A percentile compares a stretch with the other conserved stretches of the same genome.
phyloP scores from a whole-genome alignment of 2,113 vertebrate genomes.

The Laticauda colubrina region DNA sequence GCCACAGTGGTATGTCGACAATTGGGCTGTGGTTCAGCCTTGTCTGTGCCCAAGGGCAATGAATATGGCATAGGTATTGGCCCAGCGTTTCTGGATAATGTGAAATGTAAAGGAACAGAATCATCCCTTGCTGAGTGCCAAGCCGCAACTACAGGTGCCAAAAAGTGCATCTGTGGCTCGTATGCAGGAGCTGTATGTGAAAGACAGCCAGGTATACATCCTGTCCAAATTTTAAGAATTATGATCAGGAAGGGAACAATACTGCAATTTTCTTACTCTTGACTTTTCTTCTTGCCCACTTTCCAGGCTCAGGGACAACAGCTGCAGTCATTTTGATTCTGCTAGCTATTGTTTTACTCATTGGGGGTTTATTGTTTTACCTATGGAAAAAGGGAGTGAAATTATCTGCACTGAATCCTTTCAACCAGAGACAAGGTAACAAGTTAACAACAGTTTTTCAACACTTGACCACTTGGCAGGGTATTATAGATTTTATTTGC shows the following conservation, averaged over 20 bases:
- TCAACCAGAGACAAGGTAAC: background rate
- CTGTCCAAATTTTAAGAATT: background rate
- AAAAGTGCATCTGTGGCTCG: slow-evolving; percentile 10
- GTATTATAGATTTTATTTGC: background rate
- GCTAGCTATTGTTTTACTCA: background rate
- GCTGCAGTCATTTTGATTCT: slow-evolving; percentile 9
- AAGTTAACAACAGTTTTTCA: background rate
- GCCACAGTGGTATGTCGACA: slow-evolving; percentile 12
- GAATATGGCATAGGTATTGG: background rate
- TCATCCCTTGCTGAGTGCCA: background rate
- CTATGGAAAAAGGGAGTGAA: background rate
- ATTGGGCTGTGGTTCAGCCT: slow-evolving; percentile 12
- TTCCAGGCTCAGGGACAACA: background rate
- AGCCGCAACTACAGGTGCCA: background rate
- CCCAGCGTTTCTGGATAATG: background rate
- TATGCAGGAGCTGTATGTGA: slow-evolving; percentile 18
- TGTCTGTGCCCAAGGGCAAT: background rate
- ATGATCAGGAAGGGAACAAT: background rate
- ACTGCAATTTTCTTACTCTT: background rate
- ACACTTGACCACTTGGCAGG: background rate
- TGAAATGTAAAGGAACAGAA: slow-evolving; percentile 17
- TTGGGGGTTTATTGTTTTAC: background rate
- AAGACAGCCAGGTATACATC: slow-evolving; percentile 2
- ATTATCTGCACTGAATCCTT: background rate
- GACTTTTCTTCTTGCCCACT: background rate